Evolutionary conservation across 2,113 vertebrate species (phyloP).

Genomic region (Sarotherodon lohbergeri): DNA sequence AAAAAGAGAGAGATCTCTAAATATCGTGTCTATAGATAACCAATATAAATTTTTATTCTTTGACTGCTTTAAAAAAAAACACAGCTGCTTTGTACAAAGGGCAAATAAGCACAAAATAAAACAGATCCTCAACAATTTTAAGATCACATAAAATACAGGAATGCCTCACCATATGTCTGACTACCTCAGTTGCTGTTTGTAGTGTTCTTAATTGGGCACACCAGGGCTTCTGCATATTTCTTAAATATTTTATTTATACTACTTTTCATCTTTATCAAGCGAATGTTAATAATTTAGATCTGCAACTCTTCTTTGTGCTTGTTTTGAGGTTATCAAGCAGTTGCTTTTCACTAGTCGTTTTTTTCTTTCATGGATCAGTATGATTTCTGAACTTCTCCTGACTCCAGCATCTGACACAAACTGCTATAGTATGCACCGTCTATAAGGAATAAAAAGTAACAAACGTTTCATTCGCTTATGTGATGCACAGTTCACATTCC

Average conservation of each 20-base stretch:
- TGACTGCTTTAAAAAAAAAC: background rate
- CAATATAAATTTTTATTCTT: background rate
- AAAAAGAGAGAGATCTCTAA: background rate
- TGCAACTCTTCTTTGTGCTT: background rate
- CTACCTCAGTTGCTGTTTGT: background rate
- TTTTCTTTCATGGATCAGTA: background rate
- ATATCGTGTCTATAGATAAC: background rate
- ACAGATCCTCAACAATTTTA: background rate
- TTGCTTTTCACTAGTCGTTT: background rate
- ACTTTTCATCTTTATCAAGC: background rate
- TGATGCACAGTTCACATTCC: background rate
- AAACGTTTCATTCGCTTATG: background rate
- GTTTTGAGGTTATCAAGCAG: background rate
- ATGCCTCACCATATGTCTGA: background rate
- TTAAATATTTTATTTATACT: background rate
- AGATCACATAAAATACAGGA: background rate
- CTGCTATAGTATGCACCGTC: background rate
- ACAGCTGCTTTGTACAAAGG: background rate
- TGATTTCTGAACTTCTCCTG: background rate
- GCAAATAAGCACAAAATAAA: background rate
- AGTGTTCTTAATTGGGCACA: background rate
- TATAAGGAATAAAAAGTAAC: background rate
- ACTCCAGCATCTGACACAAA: background rate
- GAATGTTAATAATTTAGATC: background rate
- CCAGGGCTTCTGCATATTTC: background rate